Base-by-base conservation (phyloP, 2,888 invertebrate species). In the Hoplodrina ambigua region DNA sequence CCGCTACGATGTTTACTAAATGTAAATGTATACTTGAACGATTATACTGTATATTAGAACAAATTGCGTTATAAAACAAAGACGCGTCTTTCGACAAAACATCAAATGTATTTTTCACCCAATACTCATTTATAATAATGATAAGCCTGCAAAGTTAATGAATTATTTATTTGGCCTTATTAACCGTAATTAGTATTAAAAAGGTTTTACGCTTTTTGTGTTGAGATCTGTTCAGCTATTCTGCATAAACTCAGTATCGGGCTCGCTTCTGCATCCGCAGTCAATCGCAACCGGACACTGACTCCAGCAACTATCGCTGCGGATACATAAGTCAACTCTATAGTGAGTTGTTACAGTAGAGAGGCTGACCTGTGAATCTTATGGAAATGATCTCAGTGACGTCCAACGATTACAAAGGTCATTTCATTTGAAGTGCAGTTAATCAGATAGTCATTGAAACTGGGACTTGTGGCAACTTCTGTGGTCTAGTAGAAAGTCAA, bases 71-170 rank as follows among this genome's bases (percentile, higher is more conserved):
- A 87, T 86, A 87, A 87, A 90, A 69, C 86, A 84, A 84, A 88
- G 88, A 92, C 90, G 90, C 91, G 93, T 91, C 89, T 85, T 88
- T 88, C 87, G 91, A 90, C 93, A 87, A 90, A 90, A 87, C 91
- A 91, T 93, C 92, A 92, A 90, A 94, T 94, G 95, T 96, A 96
- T 94, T 96, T 96, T 96, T 96, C 96, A 96, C 96, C 96, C 96
- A 96, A 95, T 95, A 95, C 96, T 96, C 95, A 94, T 88, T 91
- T 89, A 90, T 90, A 87, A 88, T 90, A 90, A 84, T 89, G 89
- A 90, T 90, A 92, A 94, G 92, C 94, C 93, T 94, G 94, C 94
- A 87, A 88, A 89, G 90, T 88, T 90, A 92, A 90, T 84, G 75
- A 84, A 81, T 84, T 81, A 77, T 84, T 91, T 91, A 92, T 91